Conservation (phyloP, 2,888 invertebrate species). For the Cryptocheilus praepositus region DNA sequence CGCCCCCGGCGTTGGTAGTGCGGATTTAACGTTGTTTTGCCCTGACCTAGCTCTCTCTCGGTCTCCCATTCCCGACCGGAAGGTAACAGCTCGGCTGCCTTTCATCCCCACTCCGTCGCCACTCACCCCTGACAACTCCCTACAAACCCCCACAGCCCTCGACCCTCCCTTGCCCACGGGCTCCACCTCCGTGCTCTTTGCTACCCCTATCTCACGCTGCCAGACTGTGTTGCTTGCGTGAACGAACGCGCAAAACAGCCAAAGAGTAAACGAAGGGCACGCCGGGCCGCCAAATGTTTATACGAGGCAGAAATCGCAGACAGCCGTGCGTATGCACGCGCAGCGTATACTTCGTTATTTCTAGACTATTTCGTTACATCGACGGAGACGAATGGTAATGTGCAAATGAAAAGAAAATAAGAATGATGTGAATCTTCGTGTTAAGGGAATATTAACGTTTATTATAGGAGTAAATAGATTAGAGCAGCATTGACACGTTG, state of each 20-base stretch:
- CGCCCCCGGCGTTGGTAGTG: slow-evolving; percentile 50
- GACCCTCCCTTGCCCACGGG: not conserved
- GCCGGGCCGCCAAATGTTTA: too few relatives aligned
- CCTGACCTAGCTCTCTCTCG: slow-evolving; percentile 57
- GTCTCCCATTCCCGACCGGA: slow-evolving; percentile 50
- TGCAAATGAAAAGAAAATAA: too few relatives aligned
- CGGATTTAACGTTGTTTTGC: slow-evolving; percentile 61
- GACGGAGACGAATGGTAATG: too few relatives aligned
- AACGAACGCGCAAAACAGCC: not conserved
- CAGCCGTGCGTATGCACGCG: too few relatives aligned
- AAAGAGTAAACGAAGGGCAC: too few relatives aligned
- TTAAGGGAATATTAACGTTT: too few relatives aligned
- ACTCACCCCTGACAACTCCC: slow-evolving; percentile 8
- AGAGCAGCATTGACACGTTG: too few relatives aligned
- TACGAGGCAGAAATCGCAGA: too few relatives aligned
- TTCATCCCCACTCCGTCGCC: slow-evolving; percentile 42
- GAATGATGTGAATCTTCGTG: too few relatives aligned
- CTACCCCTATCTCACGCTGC: slow-evolving; percentile 33
- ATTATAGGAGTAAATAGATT: too few relatives aligned
- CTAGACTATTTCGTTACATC: too few relatives aligned
- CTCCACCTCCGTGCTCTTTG: not conserved
- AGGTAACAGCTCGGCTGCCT: slow-evolving; percentile 54
- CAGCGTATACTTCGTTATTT: too few relatives aligned
- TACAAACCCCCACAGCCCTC: not conserved
- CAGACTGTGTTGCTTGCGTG: slow-evolving; percentile 21